These are phyloP conservation scores for Eristalis tenax DNA, from an alignment of 2,888 invertebrate genomes.

Conservation along the genomic window DNA sequence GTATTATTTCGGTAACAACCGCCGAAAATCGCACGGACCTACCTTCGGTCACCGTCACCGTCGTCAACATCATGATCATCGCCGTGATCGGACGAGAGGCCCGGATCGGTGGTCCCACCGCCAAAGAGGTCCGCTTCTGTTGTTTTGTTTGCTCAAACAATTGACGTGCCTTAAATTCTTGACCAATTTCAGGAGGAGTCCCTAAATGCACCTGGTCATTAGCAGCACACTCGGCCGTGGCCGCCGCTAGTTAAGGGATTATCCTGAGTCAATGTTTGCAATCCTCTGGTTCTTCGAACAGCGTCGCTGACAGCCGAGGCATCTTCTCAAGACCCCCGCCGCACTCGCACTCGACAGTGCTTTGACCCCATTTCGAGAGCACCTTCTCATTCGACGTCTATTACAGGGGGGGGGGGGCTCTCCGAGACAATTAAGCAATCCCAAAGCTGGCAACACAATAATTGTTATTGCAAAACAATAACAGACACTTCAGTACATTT, in stretches of 20 bases:
- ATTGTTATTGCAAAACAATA: slow-evolving; percentile 1
- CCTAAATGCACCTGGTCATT: slow-evolving; percentile 63
- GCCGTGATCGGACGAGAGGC: neutral
- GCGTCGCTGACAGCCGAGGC: neutral
- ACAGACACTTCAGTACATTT: neutral
- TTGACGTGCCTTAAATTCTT: slow-evolving; percentile 68
- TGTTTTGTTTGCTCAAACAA: slow-evolving; percentile 66
- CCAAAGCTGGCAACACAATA: neutral
- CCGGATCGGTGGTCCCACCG: slow-evolving; percentile 46
- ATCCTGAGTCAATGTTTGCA: slow-evolving; percentile 58
- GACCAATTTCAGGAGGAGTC: slow-evolving; percentile 36
- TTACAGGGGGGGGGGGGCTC: neutral
- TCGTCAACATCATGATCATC: neutral
- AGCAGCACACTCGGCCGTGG: slow-evolving; percentile 31
- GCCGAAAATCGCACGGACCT: slow-evolving; percentile 45
- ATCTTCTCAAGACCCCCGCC: neutral
- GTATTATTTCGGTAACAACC: slow-evolving; percentile 42
- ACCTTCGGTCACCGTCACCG: neutral
- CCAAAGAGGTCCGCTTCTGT: slow-evolving; percentile 59
- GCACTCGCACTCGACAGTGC: neutral
- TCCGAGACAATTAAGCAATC: neutral
- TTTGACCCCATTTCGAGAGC: neutral
- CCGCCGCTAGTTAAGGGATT: slow-evolving; percentile 42
- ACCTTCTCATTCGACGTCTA: neutral
- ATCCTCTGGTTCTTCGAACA: neutral